Base-by-base conservation (phyloP, 2,113 vertebrate genomes). In the Craseonycteris thonglongyai region DNA sequence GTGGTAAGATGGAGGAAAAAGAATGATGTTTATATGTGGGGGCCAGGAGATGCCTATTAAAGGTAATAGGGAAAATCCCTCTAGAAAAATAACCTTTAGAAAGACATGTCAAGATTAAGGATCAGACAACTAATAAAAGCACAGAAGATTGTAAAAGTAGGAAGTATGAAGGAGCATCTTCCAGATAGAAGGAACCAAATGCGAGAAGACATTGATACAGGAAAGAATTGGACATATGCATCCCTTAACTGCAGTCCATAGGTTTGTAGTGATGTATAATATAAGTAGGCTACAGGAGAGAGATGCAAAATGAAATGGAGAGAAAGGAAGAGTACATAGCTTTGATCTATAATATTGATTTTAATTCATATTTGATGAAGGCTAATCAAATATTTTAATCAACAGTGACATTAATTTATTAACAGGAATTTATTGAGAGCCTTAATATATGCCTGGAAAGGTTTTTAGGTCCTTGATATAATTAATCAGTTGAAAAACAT, bases 71-170 rank as follows among this genome's bases (percentile, higher is more conserved):
- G 38, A 85, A 96, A n/a, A 49, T 10, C 3, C 0, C 2, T 82
- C 24, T 92, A 69, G 58, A 83, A 87, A 24, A 82, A 68, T 65
- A 69, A 51, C 2, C 35, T 71, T 93, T 87, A 54, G 63, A 51
- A 28, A 68, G 42, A 49, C 30, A 65, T 8, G 72, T 87, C 65
- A 85, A 56, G 2, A 80, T 68, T 89, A 87, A 66, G 16, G 58
- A 81, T 16, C 59, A 65, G 35, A 13, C 2, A 33, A 13, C 4
- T 22, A 87, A 35, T 80, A 38, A 38, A 71, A 76, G 35, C 15
- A 35, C 0, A 16, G 28, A 19, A 3, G 7, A 63, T 1, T 66
- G 16, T 47, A 21, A 24, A 4, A 12, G 38, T 4, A 26, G 8
- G 42, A 89, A 28, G 18, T 13, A 49, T 24, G 26, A 2, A 40